phyloP scores from a whole-genome alignment of 2,888 invertebrate genomes.

The Hypselothyrea guttata region DNA sequence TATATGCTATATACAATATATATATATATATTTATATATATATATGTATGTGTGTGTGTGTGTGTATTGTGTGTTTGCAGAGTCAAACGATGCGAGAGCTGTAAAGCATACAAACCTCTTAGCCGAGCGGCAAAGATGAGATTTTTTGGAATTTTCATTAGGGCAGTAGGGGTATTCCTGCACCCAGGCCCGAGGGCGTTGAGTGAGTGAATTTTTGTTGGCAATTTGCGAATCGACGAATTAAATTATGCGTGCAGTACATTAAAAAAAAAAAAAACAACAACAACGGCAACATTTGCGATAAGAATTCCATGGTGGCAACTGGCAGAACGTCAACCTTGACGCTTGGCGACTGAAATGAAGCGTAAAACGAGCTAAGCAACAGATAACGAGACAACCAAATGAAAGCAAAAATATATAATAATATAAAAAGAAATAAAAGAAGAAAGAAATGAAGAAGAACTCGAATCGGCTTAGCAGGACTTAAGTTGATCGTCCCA shows the following conservation, averaged over 20 bases:
- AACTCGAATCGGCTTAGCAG: conserved; percentile 18
- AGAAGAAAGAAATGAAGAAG: background rate
- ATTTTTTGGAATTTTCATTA: background rate
- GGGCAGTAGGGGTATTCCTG: background rate
- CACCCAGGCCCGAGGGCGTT: conserved; percentile 27
- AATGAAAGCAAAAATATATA: background rate
- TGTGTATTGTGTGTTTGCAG: conserved; percentile 25
- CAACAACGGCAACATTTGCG: conserved; percentile 6
- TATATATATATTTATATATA: conserved; percentile 22
- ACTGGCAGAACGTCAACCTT: conserved; percentile 10
- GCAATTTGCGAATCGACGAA: conserved; percentile 70
- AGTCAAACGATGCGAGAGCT: conserved; percentile 36
- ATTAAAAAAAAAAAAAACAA: conserved; percentile 49
- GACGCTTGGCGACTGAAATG: conserved; percentile 48
- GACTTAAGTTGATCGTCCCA: conserved; percentile 9
- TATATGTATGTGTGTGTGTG: conserved; percentile 15
- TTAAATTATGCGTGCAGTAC: conserved; percentile 74
- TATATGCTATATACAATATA: conserved; percentile 7
- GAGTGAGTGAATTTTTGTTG: conserved; percentile 59
- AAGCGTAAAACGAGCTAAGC: conserved; percentile 65
- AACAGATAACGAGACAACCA: conserved; percentile 60
- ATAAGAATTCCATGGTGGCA: no score
- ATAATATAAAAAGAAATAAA: background rate
- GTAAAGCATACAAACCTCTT: conserved; percentile 33
- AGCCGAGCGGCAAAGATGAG: background rate